Base-by-base conservation (phyloP, 2,113 vertebrate genomes). In the Gasterosteus aculeatus region DNA sequence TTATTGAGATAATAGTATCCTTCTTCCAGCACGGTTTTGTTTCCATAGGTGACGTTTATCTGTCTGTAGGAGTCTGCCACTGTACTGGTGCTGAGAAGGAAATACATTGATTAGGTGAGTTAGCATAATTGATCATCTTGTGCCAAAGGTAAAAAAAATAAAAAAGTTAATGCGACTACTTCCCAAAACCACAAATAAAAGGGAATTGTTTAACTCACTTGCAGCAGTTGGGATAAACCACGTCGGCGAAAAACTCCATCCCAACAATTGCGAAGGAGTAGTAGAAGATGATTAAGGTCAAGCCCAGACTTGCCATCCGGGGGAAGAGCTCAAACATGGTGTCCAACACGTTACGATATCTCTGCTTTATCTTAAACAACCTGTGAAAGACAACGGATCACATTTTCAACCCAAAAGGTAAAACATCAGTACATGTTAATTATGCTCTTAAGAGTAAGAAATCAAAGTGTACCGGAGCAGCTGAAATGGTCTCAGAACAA, bases 1-100 rank as follows among this genome's bases (percentile, higher is more conserved):
- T 99, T 99, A 86, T 99, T 99, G 86, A 99, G 97, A 94, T 98
- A 99, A 86, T 99, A 99, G 89, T 99, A 99, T 33, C 98, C 98
- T 63, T 97, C 96, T 7, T 96, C 95, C 83, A 97, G 85, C 12
- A 95, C 77, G 0, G 98, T 99, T 91, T 74, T 94, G 88, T 98
- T 98, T 83, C 94, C 98, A 44, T 92, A 19, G 0, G 97, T 97
- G 77, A 87, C 87, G 38, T 96, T 98, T 76, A 94, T 87, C 91
- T 93, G 96, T 74, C 94, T 96, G 89, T 98, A 99, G 42, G 96
- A 93, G 5, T 97, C 96, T 0, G 97, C 96, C 0, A 99, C 98
- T 0, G 97, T 99, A 88, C 98, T 99, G 1, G 90, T 92, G 82
- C 98, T 99, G 82, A 59, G 46, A 41, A 26, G 19, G 19, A 57